Evolutionary conservation across 2,888 invertebrate species (phyloP), one percentile per base, ranked within the genome.

Genomic region (Euphydryas editha): DNA sequence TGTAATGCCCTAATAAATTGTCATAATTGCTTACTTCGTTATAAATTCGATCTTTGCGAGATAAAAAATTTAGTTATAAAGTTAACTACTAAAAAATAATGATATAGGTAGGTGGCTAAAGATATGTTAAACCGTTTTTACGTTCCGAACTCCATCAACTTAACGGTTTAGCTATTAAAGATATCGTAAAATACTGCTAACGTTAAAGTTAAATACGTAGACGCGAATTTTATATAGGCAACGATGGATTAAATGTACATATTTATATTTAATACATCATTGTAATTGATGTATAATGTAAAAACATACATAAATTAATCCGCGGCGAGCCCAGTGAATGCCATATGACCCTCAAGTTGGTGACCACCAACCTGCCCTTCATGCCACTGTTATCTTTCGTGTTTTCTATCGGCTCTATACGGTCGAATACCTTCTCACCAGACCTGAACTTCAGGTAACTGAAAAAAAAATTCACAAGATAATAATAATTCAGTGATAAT

Each of bases 351-450:
- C 99, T 94, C 7, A 99, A 91, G 87, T 98, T 99, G 2, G 99
- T 98, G 18, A 98, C 94, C 62, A 98, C 94, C 79, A 99, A 92
- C 57, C 97, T 93, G 59, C 99, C 99, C 75, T 96, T 95, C 76
- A 98, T 98, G 0, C 99, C 99, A 62, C 96, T 96, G 92, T 99
- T 99, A 8, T 99, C 99, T 91, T 99, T 99, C 0, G 98, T 98
- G 81, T 99, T 99, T 89, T 99, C 99, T 37, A 99, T 96, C 20
- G 97, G 96, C 76, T 98, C 98, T 59, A 99, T 94, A 72, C 96
- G 95, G 80, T 99, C 98, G 70, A 99, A 95, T 59, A 98, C 93
- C 81, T 96, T 96, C 90, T 99, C 98, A 0, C 98, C 98, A 0
- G 95, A 84, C 60, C 96, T 94, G 75, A 97, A 92, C 74, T 95